Conservation (phyloP, 2,113 vertebrate species). For the Megaptera novaeangliae region DNA sequence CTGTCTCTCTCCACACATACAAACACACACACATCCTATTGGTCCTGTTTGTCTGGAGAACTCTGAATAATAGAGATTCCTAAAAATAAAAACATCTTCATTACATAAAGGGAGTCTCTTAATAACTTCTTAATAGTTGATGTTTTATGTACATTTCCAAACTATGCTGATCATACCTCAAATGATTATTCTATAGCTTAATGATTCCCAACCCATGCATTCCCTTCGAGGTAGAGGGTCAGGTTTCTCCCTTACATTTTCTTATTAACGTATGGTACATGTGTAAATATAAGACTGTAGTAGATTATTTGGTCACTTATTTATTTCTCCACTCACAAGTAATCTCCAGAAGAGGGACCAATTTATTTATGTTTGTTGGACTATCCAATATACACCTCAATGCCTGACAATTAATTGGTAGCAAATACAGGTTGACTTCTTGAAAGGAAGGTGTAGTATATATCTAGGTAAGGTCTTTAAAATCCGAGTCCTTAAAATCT, state of each 20-base stretch:
- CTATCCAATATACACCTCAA: background rate
- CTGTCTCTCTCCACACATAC: background rate
- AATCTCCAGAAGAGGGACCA: background rate
- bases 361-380: background rate
- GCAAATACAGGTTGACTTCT: background rate
- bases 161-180: background rate
- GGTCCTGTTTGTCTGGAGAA: background rate
- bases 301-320: background rate
- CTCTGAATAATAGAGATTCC: background rate
- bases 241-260: background rate
- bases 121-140: background rate
- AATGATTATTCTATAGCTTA: background rate
- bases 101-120: background rate
- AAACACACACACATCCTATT: background rate
- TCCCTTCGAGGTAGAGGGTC: background rate
- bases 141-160: background rate
- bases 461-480: background rate
- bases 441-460: background rate
- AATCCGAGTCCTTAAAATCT: background rate
- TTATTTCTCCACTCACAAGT: background rate
- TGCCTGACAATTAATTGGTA: background rate
- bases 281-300: background rate
- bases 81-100: background rate
- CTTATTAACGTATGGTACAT: background rate
- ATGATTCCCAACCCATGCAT: no score